Evolutionary conservation across 2,113 vertebrate species (phyloP).

Genomic region (Kryptolebias marmoratus): DNA sequence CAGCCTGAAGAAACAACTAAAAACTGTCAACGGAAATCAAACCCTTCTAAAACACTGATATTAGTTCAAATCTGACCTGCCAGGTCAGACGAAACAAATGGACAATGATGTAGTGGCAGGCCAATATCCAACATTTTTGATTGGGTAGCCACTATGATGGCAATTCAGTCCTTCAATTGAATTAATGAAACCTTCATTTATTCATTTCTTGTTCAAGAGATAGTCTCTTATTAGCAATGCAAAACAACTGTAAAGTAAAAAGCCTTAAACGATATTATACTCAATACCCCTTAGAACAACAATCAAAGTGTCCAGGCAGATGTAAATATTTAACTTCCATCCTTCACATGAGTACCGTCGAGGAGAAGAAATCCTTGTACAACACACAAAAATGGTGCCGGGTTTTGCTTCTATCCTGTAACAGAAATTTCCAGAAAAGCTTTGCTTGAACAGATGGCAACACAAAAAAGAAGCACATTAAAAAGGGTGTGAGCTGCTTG

Average conservation of each 20-base stretch:
- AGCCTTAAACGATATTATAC: neutral
- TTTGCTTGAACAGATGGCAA: conserved; percentile 9
- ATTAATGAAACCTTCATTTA: too few relatives aligned
- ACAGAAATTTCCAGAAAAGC: conserved; percentile 22
- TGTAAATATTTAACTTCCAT: neutral
- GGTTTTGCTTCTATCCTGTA: neutral
- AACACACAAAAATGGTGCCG: neutral
- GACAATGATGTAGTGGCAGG: too few relatives aligned
- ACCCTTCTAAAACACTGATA: neutral
- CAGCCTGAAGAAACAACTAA: conserved; percentile 4
- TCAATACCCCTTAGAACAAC: neutral
- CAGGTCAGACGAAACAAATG: too few relatives aligned
- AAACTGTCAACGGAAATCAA: neutral
- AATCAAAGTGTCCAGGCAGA: too few relatives aligned
- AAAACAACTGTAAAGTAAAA: neutral
- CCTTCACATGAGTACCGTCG: neutral
- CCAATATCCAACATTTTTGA: neutral
- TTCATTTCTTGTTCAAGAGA: neutral
- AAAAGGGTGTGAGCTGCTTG: conserved; percentile 11
- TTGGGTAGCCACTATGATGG: too few relatives aligned
- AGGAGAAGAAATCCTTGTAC: neutral
- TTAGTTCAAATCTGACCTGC: conserved; percentile 9
- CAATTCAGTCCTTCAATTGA: too few relatives aligned
- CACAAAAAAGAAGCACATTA: neutral
- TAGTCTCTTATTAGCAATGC: neutral